Evolutionary conservation across 2,113 vertebrate species (phyloP).

Genomic region (Todiramphus chloris): DNA sequence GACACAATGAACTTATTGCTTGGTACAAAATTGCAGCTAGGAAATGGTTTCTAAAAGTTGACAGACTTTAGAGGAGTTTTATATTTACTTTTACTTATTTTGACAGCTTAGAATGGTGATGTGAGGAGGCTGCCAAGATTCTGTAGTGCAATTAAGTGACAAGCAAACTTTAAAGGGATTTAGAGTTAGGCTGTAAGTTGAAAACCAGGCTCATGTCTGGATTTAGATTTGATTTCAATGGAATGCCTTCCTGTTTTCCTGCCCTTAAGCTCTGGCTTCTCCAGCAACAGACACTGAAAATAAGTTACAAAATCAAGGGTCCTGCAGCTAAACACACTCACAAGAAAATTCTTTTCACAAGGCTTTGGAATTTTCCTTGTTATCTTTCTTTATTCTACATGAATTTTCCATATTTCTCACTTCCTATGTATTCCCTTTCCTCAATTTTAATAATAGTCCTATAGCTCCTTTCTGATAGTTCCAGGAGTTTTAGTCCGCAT

Average conservation of each 20-base stretch:
- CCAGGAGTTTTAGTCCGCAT: background rate
- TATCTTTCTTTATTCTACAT: background rate
- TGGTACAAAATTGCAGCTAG: constrained; percentile 20
- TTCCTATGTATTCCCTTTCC: background rate
- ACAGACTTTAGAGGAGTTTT: constrained; percentile 2
- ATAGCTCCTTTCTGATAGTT: background rate
- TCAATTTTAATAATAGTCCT: background rate
- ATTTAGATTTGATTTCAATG: constrained; percentile 42
- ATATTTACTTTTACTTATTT: constrained; percentile 41
- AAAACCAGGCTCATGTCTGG: constrained; percentile 43
- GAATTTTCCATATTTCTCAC: background rate
- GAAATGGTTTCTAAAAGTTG: constrained; percentile 54
- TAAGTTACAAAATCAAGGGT: background rate
- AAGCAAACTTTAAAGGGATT: constrained; percentile 57
- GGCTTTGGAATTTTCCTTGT: background rate
- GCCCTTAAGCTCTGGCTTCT: constrained; percentile 21
- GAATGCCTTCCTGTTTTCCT: constrained; percentile 28
- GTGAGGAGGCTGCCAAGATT: constrained; percentile 39
- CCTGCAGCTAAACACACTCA: background rate
- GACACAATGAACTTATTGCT: background rate
- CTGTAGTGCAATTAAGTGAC: constrained; percentile 49
- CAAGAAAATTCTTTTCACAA: background rate
- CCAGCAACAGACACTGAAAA: background rate
- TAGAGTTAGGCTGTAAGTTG: constrained; percentile 17
- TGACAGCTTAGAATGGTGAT: constrained; percentile 47